Base-by-base conservation (phyloP, 2,888 invertebrate species). In the Chrysodeixis includens region DNA sequence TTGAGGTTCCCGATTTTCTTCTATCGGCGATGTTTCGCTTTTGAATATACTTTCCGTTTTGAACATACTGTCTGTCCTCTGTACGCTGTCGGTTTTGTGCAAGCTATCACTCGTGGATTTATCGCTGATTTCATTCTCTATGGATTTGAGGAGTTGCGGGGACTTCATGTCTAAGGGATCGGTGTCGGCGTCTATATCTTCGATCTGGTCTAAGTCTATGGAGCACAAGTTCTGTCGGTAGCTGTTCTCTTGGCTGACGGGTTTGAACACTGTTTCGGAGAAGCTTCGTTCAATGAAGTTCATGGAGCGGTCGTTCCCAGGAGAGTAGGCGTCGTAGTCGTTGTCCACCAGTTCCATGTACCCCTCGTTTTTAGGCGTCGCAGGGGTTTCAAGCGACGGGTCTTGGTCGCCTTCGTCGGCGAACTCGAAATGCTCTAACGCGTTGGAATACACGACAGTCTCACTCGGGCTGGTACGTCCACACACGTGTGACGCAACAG, bases 341-440 rank as follows among this genome's bases (percentile, higher is more conserved):
- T 96, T 88, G 84, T 94, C 93, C 2, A 94, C 93, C 6, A 94
- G 84, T 66, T 93, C 93, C 93, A 95, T 93, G 74, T 93, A 95
- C 9, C 92, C 93, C 59, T 89, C 89, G 73, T 93, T 94, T 46
- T 83, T 87, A 1, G 89, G 92, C 1, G 88, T 89, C 1, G 75
- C 74, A 1, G 92, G 90, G 1, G 84, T 96, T 79, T 97, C 97
- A 4, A 97, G 94, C 16, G 97, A 96, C 20, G 97, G 96, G n/a
- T 97, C 97, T 84, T 97, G 97, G 0, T 97, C 98, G 0, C 98
- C 98, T 0, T 98, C 98, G 85, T 98, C 98, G 95, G 97, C 98
- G 85, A 97, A 98, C 85, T 98, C 98, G 75, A 98, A 97, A 84
- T 97, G 97, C 77, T 98, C 98, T 54, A 97, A 94, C 58, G 97